Conservation (phyloP, 1,140 invertebrate genomes). For the Bursaphelenchus mucronatus region DNA sequence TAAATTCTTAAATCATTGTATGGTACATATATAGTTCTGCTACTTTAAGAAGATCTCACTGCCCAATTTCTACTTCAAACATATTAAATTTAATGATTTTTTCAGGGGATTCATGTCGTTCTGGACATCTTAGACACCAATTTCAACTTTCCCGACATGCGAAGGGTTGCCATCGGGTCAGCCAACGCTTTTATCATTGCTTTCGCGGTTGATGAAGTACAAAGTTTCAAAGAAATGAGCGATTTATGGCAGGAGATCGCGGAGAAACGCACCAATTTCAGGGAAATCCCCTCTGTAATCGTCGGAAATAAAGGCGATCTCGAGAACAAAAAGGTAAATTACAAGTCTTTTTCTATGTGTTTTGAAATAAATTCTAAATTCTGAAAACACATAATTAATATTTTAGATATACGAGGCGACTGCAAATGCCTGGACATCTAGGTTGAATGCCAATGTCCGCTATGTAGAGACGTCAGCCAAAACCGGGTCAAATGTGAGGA, state of each 20-base stretch:
- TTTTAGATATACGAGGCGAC: constrained; percentile 50
- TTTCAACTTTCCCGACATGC: constrained; percentile 80
- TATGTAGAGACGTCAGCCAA: constrained; percentile 45
- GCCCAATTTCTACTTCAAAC: neutral
- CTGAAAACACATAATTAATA: neutral
- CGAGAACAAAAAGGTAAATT: constrained; percentile 37
- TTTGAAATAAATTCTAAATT: no score
- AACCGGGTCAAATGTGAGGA: constrained; percentile 29
- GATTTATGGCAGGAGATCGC: constrained; percentile 48
- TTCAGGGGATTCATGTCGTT: constrained; percentile 49
- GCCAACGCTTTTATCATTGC: constrained; percentile 83
- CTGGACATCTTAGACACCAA: constrained; percentile 84
- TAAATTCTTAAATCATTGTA: no score
- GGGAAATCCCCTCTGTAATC: constrained; percentile 39
- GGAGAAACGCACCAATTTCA: constrained; percentile 35
- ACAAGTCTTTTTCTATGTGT: no score
- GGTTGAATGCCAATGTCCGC: constrained; percentile 39
- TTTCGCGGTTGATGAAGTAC: constrained; percentile 73
- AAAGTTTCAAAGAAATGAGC: constrained; percentile 56
- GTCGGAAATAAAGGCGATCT: constrained; percentile 48
- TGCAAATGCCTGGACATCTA: constrained; percentile 47
- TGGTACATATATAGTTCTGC: no score
- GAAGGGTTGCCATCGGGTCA: constrained; percentile 76
- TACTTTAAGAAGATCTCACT: constrained; percentile 7
- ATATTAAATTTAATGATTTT: constrained; percentile 14